phyloP scores from a whole-genome alignment of 2,113 vertebrate species.

The Tragelaphus imberbis region DNA sequence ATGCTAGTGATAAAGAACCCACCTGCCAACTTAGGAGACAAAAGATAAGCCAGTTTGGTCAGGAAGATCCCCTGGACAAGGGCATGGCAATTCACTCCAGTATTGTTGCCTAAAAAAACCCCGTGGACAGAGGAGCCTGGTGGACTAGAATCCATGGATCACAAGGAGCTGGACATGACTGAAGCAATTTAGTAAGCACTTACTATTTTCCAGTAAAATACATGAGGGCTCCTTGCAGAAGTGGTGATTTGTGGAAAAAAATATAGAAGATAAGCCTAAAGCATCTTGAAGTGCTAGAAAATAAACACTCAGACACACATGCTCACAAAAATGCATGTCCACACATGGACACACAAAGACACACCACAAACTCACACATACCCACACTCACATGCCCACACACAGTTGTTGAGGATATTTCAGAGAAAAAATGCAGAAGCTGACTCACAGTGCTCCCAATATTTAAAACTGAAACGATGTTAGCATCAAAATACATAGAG shows the following conservation, averaged over 20 bases:
- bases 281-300: background rate
- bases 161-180: background rate
- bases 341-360: background rate
- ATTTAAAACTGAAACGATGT: no score
- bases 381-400: background rate
- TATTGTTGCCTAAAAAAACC: background rate
- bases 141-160: background rate
- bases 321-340: background rate
- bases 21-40: background rate
- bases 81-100: background rate
- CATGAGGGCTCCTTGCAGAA: background rate
- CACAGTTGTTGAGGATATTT: background rate
- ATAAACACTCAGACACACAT: no score
- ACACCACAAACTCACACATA: background rate
- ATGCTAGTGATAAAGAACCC: background rate
- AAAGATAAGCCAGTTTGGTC: background rate
- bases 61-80: background rate
- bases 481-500: background rate
- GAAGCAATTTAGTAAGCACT: background rate
- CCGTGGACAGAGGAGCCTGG: background rate
- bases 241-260: background rate
- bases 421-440: background rate
- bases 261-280: no score
- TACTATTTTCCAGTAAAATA: background rate
- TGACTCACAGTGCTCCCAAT: background rate